Evolutionary conservation across 2,888 invertebrate genomes (phyloP).

Genomic region (Catotricha subobsoleta): DNA sequence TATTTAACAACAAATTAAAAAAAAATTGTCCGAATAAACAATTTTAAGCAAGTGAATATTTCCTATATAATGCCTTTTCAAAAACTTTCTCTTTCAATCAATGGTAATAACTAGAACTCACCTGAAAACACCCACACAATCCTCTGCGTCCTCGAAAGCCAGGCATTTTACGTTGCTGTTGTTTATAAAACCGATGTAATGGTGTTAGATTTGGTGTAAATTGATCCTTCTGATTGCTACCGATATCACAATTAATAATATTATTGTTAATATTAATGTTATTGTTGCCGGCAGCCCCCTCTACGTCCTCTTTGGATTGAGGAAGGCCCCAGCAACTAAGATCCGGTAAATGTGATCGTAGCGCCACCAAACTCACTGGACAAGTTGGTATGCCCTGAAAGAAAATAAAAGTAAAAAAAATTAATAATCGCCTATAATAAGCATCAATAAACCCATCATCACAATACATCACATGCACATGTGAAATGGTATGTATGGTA

Average conservation of each 20-base stretch:
- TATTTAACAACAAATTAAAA: no score
- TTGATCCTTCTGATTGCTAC: slow-evolving; percentile 2
- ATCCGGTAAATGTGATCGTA: slow-evolving; percentile 49
- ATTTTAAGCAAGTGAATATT: no score
- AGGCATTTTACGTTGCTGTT: slow-evolving; percentile 39
- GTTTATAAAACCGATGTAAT: slow-evolving; percentile 28
- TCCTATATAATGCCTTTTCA: no score
- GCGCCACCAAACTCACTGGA: slow-evolving; percentile 39
- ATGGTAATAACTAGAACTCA: slow-evolving; percentile 32
- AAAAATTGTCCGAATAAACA: no score
- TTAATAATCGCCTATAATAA: no score
- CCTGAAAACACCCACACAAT: slow-evolving; percentile 72
- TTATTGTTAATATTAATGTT: slow-evolving; percentile 11
- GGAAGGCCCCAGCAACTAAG: slow-evolving; percentile 27
- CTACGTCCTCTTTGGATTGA: slow-evolving; percentile 9
- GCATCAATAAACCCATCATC: no score
- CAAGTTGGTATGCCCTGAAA: slow-evolving; percentile 54
- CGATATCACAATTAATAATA: slow-evolving; percentile 11
- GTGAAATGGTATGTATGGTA: no score
- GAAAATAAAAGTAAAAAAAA: slow-evolving; percentile 14
- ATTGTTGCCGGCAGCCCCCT: slow-evolving; percentile 10
- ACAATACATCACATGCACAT: no score
- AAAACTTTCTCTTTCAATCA: no score
- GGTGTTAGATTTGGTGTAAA: slow-evolving; percentile 17
- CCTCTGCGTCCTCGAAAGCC: slow-evolving; percentile 39